Conservation (phyloP, 2,888 invertebrate genomes). For the Synanthedon myopaeformis region DNA sequence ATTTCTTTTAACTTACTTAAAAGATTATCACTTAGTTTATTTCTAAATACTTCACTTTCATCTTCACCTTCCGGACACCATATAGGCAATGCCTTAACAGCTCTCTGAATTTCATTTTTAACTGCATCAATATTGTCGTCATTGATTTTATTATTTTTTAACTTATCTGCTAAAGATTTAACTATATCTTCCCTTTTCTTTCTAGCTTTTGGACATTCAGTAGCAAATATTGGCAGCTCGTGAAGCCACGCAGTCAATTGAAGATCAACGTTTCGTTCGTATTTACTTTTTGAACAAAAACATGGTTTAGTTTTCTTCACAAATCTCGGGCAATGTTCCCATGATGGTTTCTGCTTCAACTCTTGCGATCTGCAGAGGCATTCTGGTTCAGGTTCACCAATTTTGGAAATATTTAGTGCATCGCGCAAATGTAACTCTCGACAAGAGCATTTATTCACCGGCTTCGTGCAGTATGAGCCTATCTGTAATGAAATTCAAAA, state of each 20-base stretch:
- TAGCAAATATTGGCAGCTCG: constrained; percentile 21
- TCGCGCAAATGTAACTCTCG: background rate
- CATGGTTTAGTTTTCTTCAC: no score
- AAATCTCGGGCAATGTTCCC: no score
- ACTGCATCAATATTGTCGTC: constrained; percentile 13
- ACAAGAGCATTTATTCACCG: background rate
- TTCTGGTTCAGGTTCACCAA: background rate
- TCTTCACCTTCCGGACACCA: constrained; percentile 22
- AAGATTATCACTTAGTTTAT: constrained; percentile 18
- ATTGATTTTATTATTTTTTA: constrained; percentile 14
- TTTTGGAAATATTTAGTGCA: background rate
- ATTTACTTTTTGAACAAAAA: background rate
- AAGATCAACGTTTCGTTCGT: constrained; percentile 10
- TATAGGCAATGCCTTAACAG: constrained; percentile 23
- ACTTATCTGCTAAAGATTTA: constrained; percentile 12
- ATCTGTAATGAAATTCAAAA: background rate
- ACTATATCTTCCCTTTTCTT: constrained; percentile 13
- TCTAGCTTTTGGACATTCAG: constrained; percentile 15
- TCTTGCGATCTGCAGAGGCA: background rate
- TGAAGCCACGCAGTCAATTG: constrained; percentile 21
- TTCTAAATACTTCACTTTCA: constrained; percentile 17
- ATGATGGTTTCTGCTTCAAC: no score
- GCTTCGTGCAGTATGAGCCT: background rate
- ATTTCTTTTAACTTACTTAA: constrained; percentile 8
- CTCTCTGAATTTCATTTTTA: constrained; percentile 14